phyloP scores from a whole-genome alignment of 2,888 invertebrate genomes.

The Epirrhoe alternata region DNA sequence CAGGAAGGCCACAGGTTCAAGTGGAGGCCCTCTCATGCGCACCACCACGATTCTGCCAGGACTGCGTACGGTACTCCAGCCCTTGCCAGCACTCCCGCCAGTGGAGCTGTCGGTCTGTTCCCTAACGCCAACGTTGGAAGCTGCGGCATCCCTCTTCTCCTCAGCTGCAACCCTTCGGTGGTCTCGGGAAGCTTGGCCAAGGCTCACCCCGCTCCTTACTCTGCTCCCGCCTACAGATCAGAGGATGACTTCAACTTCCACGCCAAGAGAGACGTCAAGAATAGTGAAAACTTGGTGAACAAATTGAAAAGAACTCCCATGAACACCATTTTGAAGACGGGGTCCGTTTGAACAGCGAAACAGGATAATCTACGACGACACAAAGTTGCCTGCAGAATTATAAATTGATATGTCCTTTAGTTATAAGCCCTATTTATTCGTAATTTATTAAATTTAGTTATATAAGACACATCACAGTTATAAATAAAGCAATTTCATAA shows the following conservation, averaged over 20 bases:
- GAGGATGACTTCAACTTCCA: constrained; percentile 66
- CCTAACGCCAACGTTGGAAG: constrained; percentile 71
- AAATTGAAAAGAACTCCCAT: constrained; percentile 39
- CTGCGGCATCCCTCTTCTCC: constrained; percentile 72
- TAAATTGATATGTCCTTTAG: constrained; percentile 24
- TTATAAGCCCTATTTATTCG: constrained; percentile 35
- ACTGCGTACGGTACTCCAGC: constrained; percentile 56
- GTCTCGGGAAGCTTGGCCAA: constrained; percentile 71
- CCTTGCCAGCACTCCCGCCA: constrained; percentile 36
- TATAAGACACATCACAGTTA: constrained; percentile 48
- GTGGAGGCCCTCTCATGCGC: constrained; percentile 52
- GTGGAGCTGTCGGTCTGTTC: constrained; percentile 68
- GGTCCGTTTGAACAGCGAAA: constrained; percentile 43
- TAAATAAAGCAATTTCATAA: constrained; percentile 45
- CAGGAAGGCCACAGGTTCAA: constrained; percentile 52
- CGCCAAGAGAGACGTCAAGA: constrained; percentile 68
- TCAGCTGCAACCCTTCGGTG: constrained; percentile 77
- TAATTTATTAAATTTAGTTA: constrained; percentile 37
- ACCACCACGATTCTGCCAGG: constrained; percentile 55
- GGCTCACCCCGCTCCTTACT: constrained; percentile 55
- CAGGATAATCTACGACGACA: constrained; percentile 8
- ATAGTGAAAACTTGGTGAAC: constrained; percentile 43
- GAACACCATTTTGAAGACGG: constrained; percentile 45
- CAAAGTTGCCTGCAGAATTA: constrained; percentile 14
- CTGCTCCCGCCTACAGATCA: constrained; percentile 62